Base-by-base conservation (phyloP, 2,113 vertebrate genomes). In the Paracanthobrama guichenoti region DNA sequence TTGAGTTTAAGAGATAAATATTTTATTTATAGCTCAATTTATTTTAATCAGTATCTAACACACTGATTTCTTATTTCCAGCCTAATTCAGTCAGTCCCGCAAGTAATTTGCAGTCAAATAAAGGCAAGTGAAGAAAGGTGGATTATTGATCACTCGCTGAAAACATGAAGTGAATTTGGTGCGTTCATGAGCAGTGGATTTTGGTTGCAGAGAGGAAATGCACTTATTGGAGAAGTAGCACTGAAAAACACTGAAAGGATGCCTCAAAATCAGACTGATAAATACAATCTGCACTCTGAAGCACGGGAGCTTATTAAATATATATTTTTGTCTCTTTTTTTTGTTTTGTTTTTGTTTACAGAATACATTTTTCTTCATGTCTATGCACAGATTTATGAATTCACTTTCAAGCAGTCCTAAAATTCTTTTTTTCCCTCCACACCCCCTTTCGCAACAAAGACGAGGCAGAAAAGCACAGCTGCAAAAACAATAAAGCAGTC, bases 401-500 rank as follows among this genome's bases (percentile, higher is more conserved):
- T n/a, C 35, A n/a, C 16, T 72, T 78, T 42, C 59, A 69, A 82
- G 59, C 84, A 79, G 60, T 72, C 13, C 44, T 73, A 73, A 57
- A 39, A 76, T 85, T 89, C 76, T 28, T 76, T 44, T 85, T 35
- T 80, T 84, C 82, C 83, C n/a, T 80, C n/a, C 64, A 77, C 53
- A 20, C 62, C 60, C 44, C 72, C 28, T 83, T 85, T 79, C 59
- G 84, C 88, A 88, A 90, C 69, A 7, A 83, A 90, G 83, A 86
- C 39, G 26, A 86, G 79, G 79, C 60, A 82, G 91, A 88, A 86
- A 90, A 90, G 88, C 67, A 89, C 90, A 92, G 88, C 91, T 87
- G 88, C 84, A 87, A 81, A 88, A 89, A 92, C 87, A 90, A 82
- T 83, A 69, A 90, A 91, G 87, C 88, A 82, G 88, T 88, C 66